Percentiles rank a stretch among this genome's conserved stretches.
Conservation (phyloP, 2,113 vertebrate genomes). For the Microtus pennsylvanicus region DNA sequence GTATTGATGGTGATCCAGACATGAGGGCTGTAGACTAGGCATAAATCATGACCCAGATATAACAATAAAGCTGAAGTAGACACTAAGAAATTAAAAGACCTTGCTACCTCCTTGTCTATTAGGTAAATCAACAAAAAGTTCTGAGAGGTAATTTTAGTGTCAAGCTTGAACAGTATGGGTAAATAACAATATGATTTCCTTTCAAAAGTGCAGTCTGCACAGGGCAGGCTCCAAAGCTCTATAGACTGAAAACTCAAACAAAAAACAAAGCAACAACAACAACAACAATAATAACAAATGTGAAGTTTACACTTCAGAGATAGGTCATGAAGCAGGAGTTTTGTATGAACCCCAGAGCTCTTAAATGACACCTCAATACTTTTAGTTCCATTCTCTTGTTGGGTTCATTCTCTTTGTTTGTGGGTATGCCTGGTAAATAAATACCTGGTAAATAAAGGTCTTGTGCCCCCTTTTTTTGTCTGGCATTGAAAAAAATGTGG, state of each 20-base stretch:
- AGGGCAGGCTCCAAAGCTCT: neutral
- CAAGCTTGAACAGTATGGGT: neutral
- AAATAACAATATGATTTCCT: neutral
- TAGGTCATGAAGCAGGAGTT: neutral
- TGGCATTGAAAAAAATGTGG: neutral
- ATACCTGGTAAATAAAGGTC: no score
- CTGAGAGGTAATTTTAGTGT: neutral
- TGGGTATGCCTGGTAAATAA: no score
- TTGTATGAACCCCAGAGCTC: neutral
- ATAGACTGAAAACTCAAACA: no score
- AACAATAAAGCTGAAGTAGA: neutral
- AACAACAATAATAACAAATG: no score
- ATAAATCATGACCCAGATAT: neutral
- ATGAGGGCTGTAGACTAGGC: rapidly evolving
- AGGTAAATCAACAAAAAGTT: neutral
- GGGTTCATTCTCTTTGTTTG: neutral
- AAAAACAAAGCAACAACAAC: no score
- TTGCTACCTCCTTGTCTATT: rapidly evolving
- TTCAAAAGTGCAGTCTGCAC: neutral
- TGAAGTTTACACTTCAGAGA: neutral
- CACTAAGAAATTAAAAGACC: neutral
- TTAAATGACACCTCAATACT: neutral
- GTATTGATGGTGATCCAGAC: rapidly evolving
- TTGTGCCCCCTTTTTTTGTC: neutral
- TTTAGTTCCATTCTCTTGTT: neutral